Percentiles rank a stretch among this genome's conserved stretches.
Evolutionary conservation across 2,113 vertebrate species (phyloP).

Genomic region (Neogale vison): DNA sequence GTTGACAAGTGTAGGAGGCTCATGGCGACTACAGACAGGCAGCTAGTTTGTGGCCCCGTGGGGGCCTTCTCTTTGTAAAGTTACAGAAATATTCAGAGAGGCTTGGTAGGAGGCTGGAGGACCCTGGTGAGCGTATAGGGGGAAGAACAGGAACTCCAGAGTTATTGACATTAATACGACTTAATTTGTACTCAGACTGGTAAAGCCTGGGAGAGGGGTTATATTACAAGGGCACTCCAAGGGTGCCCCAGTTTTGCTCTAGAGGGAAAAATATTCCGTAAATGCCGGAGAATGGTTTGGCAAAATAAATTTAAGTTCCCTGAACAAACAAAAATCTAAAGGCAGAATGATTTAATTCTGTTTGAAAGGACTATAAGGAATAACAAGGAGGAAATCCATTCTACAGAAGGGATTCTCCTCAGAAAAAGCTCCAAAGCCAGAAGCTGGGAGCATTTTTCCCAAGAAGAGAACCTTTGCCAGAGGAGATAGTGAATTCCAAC

Average conservation of each 20-base stretch:
- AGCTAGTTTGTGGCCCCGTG: not conserved
- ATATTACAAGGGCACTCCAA: not conserved
- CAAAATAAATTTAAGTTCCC: slow-evolving; percentile 27
- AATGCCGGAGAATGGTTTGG: not conserved
- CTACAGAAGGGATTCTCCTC: not conserved
- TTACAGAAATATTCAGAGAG: not conserved
- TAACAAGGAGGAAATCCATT: not conserved
- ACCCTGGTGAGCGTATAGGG: not conserved
- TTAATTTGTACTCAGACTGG: not conserved
- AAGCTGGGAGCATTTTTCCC: not conserved
- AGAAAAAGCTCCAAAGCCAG: not conserved
- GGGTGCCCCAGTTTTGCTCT: not conserved
- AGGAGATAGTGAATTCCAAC: not conserved
- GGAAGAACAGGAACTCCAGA: not conserved
- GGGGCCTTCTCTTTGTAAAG: not conserved
- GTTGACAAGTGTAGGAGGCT: not conserved
- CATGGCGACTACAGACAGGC: not conserved
- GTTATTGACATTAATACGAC: not conserved
- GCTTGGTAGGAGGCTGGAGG: not conserved
- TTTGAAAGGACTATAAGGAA: not conserved
- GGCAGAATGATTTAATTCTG: slow-evolving; percentile 17
- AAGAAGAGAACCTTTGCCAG: not conserved
- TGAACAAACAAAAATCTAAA: slow-evolving; percentile 51
- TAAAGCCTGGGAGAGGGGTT: not conserved
- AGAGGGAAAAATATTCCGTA: not conserved